A percentile compares a stretch with the other conserved stretches of the same genome.
Evolutionary conservation across 1,140 invertebrate genomes (phyloP).

Genomic region (Zelostemma sp.): DNA sequence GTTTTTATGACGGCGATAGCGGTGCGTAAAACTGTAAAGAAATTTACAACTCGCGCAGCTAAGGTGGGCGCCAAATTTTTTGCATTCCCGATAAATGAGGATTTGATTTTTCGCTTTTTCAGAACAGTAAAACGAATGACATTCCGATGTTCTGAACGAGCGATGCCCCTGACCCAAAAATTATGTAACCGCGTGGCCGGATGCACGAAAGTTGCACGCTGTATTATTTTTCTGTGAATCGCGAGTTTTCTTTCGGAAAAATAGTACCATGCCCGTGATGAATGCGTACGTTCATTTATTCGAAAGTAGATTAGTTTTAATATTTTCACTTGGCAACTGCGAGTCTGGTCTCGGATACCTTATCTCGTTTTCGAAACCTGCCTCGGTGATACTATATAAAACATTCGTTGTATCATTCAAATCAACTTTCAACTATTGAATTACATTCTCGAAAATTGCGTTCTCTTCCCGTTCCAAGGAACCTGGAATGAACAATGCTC

Average conservation of each 20-base stretch:
- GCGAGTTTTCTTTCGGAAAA: no score
- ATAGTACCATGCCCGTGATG: no score
- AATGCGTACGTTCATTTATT: background rate
- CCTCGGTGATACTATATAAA: background rate
- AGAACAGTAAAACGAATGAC: background rate
- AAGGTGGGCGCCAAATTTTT: no score
- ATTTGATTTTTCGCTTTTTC: no score
- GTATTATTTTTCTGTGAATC: background rate
- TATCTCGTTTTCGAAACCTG: background rate
- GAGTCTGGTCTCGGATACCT: background rate
- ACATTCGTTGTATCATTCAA: background rate
- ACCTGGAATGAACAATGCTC: no score
- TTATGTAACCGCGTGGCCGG: background rate
- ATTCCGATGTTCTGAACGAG: background rate
- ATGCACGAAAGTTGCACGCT: background rate
- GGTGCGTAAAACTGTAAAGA: conserved; percentile 4
- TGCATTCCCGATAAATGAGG: no score
- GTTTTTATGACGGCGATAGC: background rate
- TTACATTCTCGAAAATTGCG: background rate
- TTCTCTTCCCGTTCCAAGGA: background rate
- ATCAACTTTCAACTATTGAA: conserved; percentile 1
- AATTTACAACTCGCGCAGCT: no score
- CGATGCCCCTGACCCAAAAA: conserved; percentile 7
- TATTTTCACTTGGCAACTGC: background rate
- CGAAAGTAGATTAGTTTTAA: background rate